A percentile compares a stretch with the other conserved stretches of the same genome.
phyloP scores from a whole-genome alignment of 1,140 invertebrate genomes.

The Spodoptera frugiperda region DNA sequence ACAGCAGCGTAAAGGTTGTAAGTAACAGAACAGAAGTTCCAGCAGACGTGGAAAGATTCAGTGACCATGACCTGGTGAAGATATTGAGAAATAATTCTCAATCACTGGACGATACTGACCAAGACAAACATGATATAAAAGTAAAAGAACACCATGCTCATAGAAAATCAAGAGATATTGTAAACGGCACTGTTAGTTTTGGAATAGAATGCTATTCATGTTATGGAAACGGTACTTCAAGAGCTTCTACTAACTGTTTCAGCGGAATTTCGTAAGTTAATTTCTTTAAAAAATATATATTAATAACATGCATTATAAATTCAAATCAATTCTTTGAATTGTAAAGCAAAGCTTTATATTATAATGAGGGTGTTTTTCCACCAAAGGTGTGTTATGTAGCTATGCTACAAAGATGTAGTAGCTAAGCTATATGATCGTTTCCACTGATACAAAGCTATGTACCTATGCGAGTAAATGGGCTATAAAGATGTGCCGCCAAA shows the following conservation, averaged over 20 bases:
- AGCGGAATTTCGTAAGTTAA: conserved; percentile 56
- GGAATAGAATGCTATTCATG: conserved; percentile 59
- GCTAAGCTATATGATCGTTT: too few relatives aligned
- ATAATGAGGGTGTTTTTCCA: too few relatives aligned
- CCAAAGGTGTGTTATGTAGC: too few relatives aligned
- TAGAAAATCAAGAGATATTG: conserved; percentile 47
- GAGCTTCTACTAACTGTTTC: conserved; percentile 60
- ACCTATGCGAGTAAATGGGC: too few relatives aligned
- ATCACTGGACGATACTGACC: conserved; percentile 55
- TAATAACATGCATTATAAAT: not conserved
- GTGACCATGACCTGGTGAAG: conserved; percentile 58
- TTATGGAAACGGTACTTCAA: conserved; percentile 53
- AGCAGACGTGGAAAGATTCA: conserved; percentile 57
- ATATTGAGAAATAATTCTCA: conserved; percentile 57
- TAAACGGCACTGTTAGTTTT: conserved; percentile 24
- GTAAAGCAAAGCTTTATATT: too few relatives aligned
- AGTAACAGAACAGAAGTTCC: conserved; percentile 48
- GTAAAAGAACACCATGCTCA: not conserved
- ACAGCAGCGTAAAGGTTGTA: conserved; percentile 56
- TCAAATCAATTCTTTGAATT: too few relatives aligned
- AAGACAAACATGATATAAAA: conserved; percentile 40
- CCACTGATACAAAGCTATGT: too few relatives aligned
- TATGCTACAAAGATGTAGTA: too few relatives aligned
- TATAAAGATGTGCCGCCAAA: too few relatives aligned
- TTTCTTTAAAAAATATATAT: not conserved